Conservation (phyloP, 1,140 invertebrate genomes). For the Metopolophium dirhodum region DNA sequence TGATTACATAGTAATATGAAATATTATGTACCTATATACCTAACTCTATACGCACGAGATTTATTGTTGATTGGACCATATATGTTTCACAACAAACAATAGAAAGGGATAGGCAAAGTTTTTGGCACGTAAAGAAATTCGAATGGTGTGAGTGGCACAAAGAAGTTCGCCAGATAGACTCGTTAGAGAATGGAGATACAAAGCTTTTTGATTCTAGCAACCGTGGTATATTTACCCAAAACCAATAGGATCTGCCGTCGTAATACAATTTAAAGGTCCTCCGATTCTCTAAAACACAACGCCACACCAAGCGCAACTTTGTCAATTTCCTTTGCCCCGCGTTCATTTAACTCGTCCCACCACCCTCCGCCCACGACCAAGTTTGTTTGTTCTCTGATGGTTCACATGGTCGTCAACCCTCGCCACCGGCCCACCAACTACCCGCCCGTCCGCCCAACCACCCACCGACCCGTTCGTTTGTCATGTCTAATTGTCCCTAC, state of each 20-base stretch:
- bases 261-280: conserved; percentile 50
- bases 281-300: conserved; percentile 26
- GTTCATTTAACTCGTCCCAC: conserved; percentile 13
- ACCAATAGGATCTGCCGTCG: conserved; percentile 36
- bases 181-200: conserved; percentile 7
- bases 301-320: conserved; percentile 6
- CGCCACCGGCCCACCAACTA: background rate
- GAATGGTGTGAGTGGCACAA: background rate
- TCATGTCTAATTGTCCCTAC: conserved; percentile 45
- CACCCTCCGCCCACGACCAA: background rate
- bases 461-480: conserved; percentile 17
- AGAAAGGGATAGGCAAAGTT: background rate
- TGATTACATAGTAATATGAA: background rate
- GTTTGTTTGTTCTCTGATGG: conserved; percentile 44
- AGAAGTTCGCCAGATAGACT: conserved; percentile 4
- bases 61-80: too few species aligned
- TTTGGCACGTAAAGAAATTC: conserved; percentile 33
- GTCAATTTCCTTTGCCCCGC: conserved; percentile 45
- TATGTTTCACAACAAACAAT: background rate
- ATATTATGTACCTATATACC: too few species aligned
- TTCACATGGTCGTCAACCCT: conserved; percentile 21
- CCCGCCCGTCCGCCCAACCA: background rate
- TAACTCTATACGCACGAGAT: too few species aligned
- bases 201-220: conserved; percentile 40
- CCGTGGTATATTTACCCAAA: conserved; percentile 38